Base-by-base conservation (phyloP, 35 echinoderm and acorn worm genomes). In the Amphiura filiformis region DNA sequence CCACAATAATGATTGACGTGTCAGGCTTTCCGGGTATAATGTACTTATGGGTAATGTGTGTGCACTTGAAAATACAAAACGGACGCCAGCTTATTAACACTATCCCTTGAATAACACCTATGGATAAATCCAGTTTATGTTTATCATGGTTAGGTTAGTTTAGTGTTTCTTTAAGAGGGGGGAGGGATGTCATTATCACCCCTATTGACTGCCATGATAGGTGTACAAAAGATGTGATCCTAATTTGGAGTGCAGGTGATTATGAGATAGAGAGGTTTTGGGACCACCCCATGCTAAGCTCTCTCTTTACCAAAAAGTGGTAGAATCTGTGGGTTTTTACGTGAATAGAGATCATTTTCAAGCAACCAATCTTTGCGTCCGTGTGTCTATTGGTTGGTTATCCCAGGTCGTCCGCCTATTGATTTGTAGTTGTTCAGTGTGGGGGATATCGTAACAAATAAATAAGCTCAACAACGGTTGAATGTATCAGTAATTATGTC, bases 91-190 rank as follows among this genome's bases (percentile, higher is more conserved):
- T 70, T 23, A 70, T 70, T 70, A 70, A 70, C 61, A 30, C 61
- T 70, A 70, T 70, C 61, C 61, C 61, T 70, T 70, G 20, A 52
- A 70, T 70, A 52, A 70, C 61, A 70, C 61, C 61, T 70, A 70
- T n/a, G n/a, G 4, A 70, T 23, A n/a, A 70, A 70, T 70, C 26
- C 26, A n/a, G 28, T n/a, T 70, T 70, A 11, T 11, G 7, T 52
- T 11, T 52, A 20, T 11, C 20, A 52, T 7, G 44, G 7, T 52
- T 52, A 52, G 20, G 20, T 7, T 70, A 23, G 1, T 70, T 47
- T 47, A 47, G 41, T 47, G 41, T 47, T 47, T 4, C 41, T 4
- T 47, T 47, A 47, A 47, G 41, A 47, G 61, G 61, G 26, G 61
- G 61, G 61, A 70, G 61, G 61, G 61, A 70, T 13, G 2, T 70